These are phyloP conservation scores for Drosophila kepulauana DNA, from an alignment of 1,140 invertebrate genomes.

Conservation along the genomic window DNA sequence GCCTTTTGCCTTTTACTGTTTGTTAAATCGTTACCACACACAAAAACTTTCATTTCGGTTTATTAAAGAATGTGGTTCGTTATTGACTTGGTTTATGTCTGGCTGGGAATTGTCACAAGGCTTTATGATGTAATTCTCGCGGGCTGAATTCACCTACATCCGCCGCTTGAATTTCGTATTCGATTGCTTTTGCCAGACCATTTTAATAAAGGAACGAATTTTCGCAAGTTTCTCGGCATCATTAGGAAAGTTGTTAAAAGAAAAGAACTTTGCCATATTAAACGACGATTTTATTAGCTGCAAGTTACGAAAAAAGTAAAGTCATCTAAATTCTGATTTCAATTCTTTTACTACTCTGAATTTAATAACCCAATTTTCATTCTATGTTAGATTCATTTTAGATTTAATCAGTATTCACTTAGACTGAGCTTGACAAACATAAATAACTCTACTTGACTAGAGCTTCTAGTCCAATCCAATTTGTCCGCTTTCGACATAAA, in stretches of 20 bases:
- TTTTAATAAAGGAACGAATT: background rate
- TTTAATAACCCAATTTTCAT: no score
- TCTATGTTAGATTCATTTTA: no score
- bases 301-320: background rate
- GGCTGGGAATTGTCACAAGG: slow-evolving; percentile 54
- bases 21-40: slow-evolving; percentile 53
- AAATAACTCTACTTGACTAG: background rate
- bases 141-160: slow-evolving; percentile 3
- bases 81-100: slow-evolving; percentile 45
- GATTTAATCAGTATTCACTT: background rate
- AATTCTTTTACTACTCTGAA: no score
- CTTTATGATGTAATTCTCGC: slow-evolving; percentile 41
- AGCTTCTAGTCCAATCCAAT: background rate
- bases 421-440: background rate
- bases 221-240: background rate
- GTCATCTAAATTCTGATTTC: background rate
- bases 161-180: slow-evolving; percentile 1
- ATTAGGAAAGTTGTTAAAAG: background rate
- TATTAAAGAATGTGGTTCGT: slow-evolving; percentile 64
- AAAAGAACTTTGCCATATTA: background rate
- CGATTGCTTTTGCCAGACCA: slow-evolving; percentile 1
- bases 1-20: slow-evolving; percentile 2
- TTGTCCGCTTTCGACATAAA: background rate
- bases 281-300: background rate
- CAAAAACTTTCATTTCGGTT: slow-evolving; percentile 65